These are phyloP conservation scores for Menidia beryllina DNA, from an alignment of 2,113 vertebrate genomes.

Conservation along the genomic window DNA sequence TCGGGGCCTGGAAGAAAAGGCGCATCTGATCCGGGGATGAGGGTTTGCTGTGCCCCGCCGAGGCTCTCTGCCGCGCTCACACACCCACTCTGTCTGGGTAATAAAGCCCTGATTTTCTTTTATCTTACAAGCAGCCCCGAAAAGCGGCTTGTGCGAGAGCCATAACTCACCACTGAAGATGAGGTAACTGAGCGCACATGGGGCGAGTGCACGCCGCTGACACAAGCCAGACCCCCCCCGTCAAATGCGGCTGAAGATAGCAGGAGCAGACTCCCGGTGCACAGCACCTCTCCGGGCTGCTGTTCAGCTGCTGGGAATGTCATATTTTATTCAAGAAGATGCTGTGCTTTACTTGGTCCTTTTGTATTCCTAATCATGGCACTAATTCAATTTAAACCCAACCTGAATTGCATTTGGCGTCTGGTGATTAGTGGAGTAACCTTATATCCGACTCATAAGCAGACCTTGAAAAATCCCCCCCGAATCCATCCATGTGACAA, in stretches of 20 bases:
- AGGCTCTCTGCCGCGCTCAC: slow-evolving; percentile 62
- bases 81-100: slow-evolving; percentile 53
- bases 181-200: slow-evolving; percentile 72
- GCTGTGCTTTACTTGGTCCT: slow-evolving; percentile 13
- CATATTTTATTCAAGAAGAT: slow-evolving; percentile 14
- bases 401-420: not conserved
- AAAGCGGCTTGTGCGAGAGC: slow-evolving; percentile 53
- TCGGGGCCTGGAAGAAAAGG: slow-evolving; percentile 39
- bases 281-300: slow-evolving; percentile 22
- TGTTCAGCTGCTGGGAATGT: slow-evolving; percentile 6
- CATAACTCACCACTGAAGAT: slow-evolving; percentile 69
- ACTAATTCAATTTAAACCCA: slow-evolving; percentile 28
- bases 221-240: slow-evolving; percentile 38
- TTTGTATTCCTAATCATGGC: slow-evolving; percentile 2
- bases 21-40: slow-evolving; percentile 48
- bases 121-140: slow-evolving; percentile 72
- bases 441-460: slow-evolving; percentile 32
- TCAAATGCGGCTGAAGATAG: slow-evolving; percentile 49
- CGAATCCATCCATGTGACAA: slow-evolving; percentile 47
- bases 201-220: slow-evolving; percentile 30
- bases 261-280: slow-evolving; percentile 38
- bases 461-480: slow-evolving; percentile 35
- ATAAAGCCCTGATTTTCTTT: slow-evolving; percentile 75
- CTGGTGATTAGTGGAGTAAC: slow-evolving; percentile 33
- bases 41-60: slow-evolving; percentile 39